phyloP scores from a whole-genome alignment of 2,113 vertebrate species.

The Sturnira hondurensis region DNA sequence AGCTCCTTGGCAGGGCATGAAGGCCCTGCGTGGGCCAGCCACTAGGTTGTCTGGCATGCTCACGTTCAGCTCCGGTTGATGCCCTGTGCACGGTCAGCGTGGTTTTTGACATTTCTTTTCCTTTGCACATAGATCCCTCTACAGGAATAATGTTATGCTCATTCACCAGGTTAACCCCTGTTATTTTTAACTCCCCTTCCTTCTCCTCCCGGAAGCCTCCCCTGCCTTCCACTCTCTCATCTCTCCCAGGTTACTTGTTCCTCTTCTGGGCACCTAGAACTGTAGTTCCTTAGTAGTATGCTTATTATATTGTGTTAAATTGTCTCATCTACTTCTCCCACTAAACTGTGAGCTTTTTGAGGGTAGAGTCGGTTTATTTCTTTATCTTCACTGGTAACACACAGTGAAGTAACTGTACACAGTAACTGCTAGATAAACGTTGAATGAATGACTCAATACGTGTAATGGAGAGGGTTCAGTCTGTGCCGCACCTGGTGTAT shows the following conservation, averaged over 20 bases:
- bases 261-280: neutral
- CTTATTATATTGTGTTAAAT: neutral
- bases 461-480: neutral
- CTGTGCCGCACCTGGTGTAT: neutral
- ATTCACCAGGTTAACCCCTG: neutral
- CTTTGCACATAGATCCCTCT: neutral
- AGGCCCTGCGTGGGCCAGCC: neutral
- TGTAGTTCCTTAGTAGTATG: neutral
- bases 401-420: too few relatives aligned
- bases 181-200: neutral
- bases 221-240: neutral
- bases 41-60: neutral
- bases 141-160: neutral
- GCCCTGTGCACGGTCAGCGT: neutral
- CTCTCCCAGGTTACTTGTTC: neutral
- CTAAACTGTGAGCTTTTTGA: neutral
- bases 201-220: neutral
- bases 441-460: neutral
- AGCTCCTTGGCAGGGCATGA: neutral
- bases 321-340: neutral
- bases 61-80: neutral
- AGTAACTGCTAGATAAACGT: neutral
- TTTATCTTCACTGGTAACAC: neutral
- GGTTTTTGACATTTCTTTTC: neutral
- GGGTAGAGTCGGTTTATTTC: neutral